These are phyloP conservation scores for Nomada hirtipes DNA, from an alignment of 2,888 invertebrate species.

Conservation along the genomic window DNA sequence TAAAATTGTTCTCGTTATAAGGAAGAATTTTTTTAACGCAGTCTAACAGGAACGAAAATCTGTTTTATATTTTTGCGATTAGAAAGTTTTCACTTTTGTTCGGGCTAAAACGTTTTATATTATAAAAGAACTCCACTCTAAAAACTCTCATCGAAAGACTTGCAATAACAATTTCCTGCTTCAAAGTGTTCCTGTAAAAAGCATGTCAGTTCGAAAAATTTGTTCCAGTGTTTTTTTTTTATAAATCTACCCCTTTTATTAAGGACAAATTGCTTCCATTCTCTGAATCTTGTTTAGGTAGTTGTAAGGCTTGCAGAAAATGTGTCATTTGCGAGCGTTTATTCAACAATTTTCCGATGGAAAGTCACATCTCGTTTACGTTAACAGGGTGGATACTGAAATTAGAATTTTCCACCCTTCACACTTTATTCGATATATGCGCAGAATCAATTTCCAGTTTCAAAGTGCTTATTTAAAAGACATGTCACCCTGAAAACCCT, in stretches of 20 bases:
- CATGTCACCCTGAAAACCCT: conserved; percentile 10
- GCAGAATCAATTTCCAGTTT: conserved; percentile 5
- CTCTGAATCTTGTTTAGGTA: neutral
- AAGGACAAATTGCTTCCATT: neutral
- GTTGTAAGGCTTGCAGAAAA: neutral
- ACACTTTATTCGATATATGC: neutral
- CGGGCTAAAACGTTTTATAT: too few relatives aligned
- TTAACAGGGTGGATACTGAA: neutral
- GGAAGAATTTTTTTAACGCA: too few relatives aligned
- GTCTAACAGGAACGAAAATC: too few relatives aligned
- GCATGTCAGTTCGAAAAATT: neutral
- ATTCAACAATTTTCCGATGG: neutral
- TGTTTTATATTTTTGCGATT: too few relatives aligned
- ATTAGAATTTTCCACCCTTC: neutral
- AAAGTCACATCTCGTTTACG: neutral
- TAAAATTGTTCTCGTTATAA: too few relatives aligned
- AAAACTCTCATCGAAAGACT: neutral
- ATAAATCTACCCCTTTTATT: neutral
- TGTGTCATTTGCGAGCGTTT: neutral
- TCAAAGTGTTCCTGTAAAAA: neutral
- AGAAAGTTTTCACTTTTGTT: too few relatives aligned
- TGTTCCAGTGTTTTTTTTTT: too few relatives aligned
- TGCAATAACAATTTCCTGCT: neutral
- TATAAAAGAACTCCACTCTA: neutral
- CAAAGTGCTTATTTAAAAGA: conserved; percentile 1